These are phyloP conservation scores for Gymnoscelis rufifasciata DNA, from an alignment of 2,888 invertebrate species.

Conservation along the genomic window DNA sequence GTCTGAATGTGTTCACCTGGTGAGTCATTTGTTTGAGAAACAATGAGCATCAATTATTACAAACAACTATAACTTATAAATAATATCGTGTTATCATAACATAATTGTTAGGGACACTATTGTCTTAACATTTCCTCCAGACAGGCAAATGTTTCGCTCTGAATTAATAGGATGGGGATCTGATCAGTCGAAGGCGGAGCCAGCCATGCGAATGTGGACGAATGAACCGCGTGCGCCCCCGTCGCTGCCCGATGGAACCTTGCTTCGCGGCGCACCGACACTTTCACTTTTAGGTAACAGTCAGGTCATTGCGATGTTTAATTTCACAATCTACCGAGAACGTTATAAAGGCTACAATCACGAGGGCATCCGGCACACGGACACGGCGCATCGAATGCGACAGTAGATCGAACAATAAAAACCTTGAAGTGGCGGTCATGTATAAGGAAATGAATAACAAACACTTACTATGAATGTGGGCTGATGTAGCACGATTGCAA, in stretches of 20 bases:
- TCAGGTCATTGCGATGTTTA: slow-evolving; percentile 28
- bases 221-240: slow-evolving; percentile 11
- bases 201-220: slow-evolving; percentile 15
- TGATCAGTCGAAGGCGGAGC: slow-evolving; percentile 20
- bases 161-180: slow-evolving; percentile 15
- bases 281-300: slow-evolving; percentile 42
- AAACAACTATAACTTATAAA: slow-evolving; percentile 17
- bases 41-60: slow-evolving; percentile 28
- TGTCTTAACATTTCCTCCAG: slow-evolving; percentile 24
- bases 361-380: slow-evolving; percentile 15
- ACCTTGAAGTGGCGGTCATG: slow-evolving; percentile 11
- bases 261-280: slow-evolving; percentile 22
- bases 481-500: slow-evolving; percentile 37
- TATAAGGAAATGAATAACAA: slow-evolving; percentile 16
- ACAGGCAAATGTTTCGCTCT: slow-evolving; percentile 17
- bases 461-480: slow-evolving; percentile 31
- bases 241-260: slow-evolving; percentile 19
- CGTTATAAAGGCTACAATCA: slow-evolving; percentile 16
- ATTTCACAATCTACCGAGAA: slow-evolving; percentile 23
- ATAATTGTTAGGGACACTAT: slow-evolving; percentile 12
- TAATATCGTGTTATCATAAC: slow-evolving; percentile 10
- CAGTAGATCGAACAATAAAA: slow-evolving; percentile 16
- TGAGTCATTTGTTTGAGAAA: slow-evolving; percentile 47
- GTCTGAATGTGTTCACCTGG: slow-evolving; percentile 30
- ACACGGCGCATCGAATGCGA: slow-evolving; percentile 13